Evolutionary conservation across 1,140 invertebrate genomes (phyloP), one percentile per base, ranked within the genome.

Genomic region (Phthorimaea operculella): DNA sequence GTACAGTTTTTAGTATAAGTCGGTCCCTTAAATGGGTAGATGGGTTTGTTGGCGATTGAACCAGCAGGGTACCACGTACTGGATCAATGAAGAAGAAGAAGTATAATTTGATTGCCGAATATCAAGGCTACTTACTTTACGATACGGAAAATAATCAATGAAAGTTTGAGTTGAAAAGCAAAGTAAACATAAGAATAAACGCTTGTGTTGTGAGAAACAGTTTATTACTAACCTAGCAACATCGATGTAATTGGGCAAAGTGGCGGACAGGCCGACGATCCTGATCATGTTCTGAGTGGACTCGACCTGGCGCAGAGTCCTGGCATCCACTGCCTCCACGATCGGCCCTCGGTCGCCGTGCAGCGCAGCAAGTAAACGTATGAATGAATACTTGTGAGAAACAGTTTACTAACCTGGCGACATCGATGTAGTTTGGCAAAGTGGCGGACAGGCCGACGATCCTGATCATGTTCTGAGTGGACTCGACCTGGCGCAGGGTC

Each of bases 371-470:
- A 87, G 85, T 99, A 98, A 1, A 99, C 97, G 4, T 44, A n/a
- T n/a, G n/a, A n/a, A n/a, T n/a, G n/a, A n/a, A n/a, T n/a, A n/a
- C n/a, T n/a, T n/a, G n/a, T n/a, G n/a, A n/a, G n/a, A n/a, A n/a
- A 48, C 15, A 50, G 9, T 21, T 11, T 50, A 34, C 28, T 18
- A 28, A 45, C 66, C 53, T 86, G 83, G 97, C 96, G 16, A 99
- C 97, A 87, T 99, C 98, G 0, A 97, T 82, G 75, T 99, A 99
- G 85, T 99, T 99, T 4, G 98, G 98, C 54, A 99, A 82, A 0
- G 98, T 99, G 0, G 98, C 98, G 0, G 98, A 99, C 10, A 99
- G 79, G 2, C 98, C 98, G n/a, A 99, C 92, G 57, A 99, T 98
- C 52, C 98, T 88, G 50, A 99, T 99, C 94, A 98, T 98, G 55